phyloP scores from a whole-genome alignment of 2,888 invertebrate genomes.

The Stictocephala bisonia region DNA sequence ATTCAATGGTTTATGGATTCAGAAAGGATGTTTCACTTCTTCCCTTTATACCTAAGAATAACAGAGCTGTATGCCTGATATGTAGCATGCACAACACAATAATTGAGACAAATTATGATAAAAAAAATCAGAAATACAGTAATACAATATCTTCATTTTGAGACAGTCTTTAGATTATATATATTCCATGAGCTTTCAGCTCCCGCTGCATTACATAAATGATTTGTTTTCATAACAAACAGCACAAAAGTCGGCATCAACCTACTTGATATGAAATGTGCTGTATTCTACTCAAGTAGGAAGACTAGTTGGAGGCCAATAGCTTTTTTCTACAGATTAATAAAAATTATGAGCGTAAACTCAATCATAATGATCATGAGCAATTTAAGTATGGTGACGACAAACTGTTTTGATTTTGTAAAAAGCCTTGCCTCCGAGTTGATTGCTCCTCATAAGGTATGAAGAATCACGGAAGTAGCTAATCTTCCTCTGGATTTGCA shows the following conservation, averaged over 20 bases:
- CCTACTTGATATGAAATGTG: conserved; percentile 49
- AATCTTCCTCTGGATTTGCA: conserved; percentile 13
- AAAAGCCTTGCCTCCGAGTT: neutral
- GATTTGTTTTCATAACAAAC: conserved; percentile 49
- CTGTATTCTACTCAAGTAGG: conserved; percentile 49
- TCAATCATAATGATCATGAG: neutral
- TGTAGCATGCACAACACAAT: conserved; percentile 52
- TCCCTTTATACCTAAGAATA: conserved; percentile 48
- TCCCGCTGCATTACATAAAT: no score
- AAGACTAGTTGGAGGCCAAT: conserved; percentile 50
- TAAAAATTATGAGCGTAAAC: conserved; percentile 4
- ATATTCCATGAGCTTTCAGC: no score
- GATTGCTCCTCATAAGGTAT: neutral
- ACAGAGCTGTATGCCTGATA: conserved; percentile 49
- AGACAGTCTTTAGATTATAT: no score
- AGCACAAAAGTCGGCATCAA: conserved; percentile 51
- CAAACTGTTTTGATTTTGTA: neutral
- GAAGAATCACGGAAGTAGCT: neutral
- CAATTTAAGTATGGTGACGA: neutral
- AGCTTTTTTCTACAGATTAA: conserved; percentile 46
- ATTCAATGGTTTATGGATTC: conserved; percentile 46
- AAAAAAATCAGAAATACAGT: conserved; percentile 52
- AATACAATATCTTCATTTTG: no score
- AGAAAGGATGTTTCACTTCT: conserved; percentile 46
- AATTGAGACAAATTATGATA: conserved; percentile 27